phyloP scores from a whole-genome alignment of 2,888 invertebrate genomes.

The Crioceris asparagi region DNA sequence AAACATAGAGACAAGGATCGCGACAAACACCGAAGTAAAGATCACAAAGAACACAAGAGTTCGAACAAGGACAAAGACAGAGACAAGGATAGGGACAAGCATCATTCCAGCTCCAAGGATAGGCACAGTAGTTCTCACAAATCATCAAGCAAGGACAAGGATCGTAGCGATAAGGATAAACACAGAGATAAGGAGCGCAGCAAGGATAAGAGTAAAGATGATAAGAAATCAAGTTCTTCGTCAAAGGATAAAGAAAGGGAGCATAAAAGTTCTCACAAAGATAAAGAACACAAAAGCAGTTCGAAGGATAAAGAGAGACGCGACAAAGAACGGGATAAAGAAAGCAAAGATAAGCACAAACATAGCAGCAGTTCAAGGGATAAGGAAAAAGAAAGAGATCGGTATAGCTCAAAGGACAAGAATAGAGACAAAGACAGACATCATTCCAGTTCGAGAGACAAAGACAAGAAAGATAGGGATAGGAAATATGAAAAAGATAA shows the following conservation, averaged over 20 bases:
- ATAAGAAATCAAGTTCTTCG: conserved; percentile 30
- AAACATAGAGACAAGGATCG: conserved; percentile 51
- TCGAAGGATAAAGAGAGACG: conserved; percentile 33
- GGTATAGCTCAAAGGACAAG: conserved; percentile 31
- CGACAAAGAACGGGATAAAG: conserved; percentile 28
- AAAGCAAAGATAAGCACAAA: conserved; percentile 34
- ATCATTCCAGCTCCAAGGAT: no score
- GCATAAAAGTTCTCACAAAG: conserved; percentile 31
- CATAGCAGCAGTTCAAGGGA: no score
- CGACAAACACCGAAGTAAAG: conserved; percentile 31
- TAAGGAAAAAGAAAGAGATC: conserved; percentile 29
- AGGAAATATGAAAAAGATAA: conserved; percentile 25
- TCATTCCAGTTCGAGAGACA: conserved; percentile 52
- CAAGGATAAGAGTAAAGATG: conserved; percentile 33
- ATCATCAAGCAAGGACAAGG: conserved; percentile 35
- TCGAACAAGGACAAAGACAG: conserved; percentile 35
- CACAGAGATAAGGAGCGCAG: conserved; percentile 32
- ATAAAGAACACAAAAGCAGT: conserved; percentile 26
- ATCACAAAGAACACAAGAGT: conserved; percentile 32
- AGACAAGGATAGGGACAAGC: conserved; percentile 30
- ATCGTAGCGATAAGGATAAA: conserved; percentile 33
- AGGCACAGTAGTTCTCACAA: conserved; percentile 30
- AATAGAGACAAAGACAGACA: conserved; percentile 47
- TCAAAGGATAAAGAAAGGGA: conserved; percentile 32
- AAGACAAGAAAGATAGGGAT: conserved; percentile 34